Percentiles rank a stretch among this genome's conserved stretches.
These are phyloP conservation scores for Crocodylus rhombifer DNA, from an alignment of 2,797 vertebrate species.

Conservation along the genomic window DNA sequence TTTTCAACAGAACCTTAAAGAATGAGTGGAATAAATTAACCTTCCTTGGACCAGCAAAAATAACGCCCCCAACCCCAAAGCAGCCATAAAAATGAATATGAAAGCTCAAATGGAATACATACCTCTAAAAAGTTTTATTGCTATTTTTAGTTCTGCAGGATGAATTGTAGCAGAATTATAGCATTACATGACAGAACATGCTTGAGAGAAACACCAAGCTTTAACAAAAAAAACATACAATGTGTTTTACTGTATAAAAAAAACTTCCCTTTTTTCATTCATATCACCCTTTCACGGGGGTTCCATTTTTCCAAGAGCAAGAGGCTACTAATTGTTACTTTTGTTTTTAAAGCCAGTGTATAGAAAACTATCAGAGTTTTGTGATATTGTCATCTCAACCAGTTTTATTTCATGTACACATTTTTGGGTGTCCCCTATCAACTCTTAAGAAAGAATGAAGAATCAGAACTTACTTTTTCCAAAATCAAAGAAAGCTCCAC, in stretches of 20 bases:
- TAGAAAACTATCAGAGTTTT: neutral
- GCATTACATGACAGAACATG: neutral
- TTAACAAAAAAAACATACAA: neutral
- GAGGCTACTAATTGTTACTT: neutral
- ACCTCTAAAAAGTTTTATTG: neutral
- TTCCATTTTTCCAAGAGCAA: constrained; percentile 23
- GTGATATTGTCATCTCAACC: neutral
- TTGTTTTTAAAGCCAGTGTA: neutral
- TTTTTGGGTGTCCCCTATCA: neutral
- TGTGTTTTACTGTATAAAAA: neutral
- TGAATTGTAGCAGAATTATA: neutral
- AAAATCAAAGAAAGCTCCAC: neutral
- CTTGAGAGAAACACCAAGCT: neutral
- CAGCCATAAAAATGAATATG: neutral
- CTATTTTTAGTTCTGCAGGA: neutral
- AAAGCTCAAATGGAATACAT: neutral
- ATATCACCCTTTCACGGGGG: neutral
- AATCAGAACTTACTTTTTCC: neutral
- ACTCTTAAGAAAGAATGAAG: neutral
- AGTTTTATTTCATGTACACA: neutral
- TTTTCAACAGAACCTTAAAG: neutral
- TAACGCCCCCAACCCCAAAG: neutral
- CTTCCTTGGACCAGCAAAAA: neutral
- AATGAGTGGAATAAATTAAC: neutral
- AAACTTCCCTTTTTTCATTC: neutral